These are phyloP conservation scores for Hemibagrus wyckioides DNA, from an alignment of 2,113 vertebrate genomes.

Conservation along the genomic window DNA sequence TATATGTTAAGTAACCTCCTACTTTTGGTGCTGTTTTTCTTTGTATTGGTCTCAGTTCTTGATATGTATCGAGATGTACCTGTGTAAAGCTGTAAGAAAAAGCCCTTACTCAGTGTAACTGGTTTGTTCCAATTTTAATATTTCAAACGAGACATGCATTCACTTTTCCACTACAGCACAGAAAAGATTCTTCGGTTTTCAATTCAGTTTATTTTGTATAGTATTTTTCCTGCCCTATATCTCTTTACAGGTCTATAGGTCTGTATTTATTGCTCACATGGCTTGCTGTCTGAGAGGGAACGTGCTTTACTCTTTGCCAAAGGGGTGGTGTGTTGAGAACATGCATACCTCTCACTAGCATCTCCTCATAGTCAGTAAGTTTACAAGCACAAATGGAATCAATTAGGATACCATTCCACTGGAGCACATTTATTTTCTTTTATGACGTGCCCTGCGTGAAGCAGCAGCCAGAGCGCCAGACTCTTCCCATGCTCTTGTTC, in stretches of 20 bases:
- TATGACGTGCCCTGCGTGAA: conserved; percentile 43
- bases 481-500: conserved; percentile 32
- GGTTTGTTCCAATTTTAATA: not conserved
- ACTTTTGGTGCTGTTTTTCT: not conserved
- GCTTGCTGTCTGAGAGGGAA: not conserved
- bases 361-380: conserved; percentile 33
- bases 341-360: not conserved
- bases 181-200: no score
- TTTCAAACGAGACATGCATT: not conserved
- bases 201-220: no score
- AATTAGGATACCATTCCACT: conserved; percentile 44
- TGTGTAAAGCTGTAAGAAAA: not conserved
- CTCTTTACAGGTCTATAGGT: not conserved
- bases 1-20: no score
- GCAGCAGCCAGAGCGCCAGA: conserved; percentile 47
- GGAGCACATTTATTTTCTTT: conserved; percentile 62
- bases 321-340: conserved; percentile 2
- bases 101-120: not conserved
- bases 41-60: not conserved
- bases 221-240: not conserved
- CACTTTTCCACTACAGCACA: not conserved
- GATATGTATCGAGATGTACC: not conserved
- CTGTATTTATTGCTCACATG: not conserved
- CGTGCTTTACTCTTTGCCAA: not conserved
- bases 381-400: conserved; percentile 60